phyloP scores from a whole-genome alignment of 2,888 invertebrate species.

The Volucella zonaria region DNA sequence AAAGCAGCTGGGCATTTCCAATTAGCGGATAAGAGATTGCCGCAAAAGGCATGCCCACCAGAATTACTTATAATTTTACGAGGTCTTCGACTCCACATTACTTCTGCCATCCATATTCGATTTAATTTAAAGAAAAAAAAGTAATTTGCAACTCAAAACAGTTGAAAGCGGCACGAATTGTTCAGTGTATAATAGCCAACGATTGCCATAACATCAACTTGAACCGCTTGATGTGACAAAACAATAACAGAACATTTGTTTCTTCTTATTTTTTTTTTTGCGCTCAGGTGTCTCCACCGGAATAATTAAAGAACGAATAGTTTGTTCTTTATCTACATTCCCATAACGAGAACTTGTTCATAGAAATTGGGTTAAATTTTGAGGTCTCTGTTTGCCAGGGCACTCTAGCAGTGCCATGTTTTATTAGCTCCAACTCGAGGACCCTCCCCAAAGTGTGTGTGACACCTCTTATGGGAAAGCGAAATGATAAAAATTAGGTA shows the following conservation, averaged over 20 bases:
- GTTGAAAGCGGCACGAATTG: background rate
- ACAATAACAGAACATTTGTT: conserved; percentile 3
- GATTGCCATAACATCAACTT: conserved; percentile 17
- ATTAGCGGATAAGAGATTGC: too few relatives aligned
- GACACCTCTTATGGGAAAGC: conserved; percentile 29
- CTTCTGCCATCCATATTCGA: background rate
- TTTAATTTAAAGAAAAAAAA: background rate
- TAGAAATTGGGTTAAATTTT: conserved; percentile 30
- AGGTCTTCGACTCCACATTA: too few relatives aligned
- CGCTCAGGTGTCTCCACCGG: conserved; percentile 13
- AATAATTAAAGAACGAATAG: conserved; percentile 23
- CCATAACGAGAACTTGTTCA: conserved; percentile 16
- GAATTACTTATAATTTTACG: too few relatives aligned
- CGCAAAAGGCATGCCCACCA: too few relatives aligned
- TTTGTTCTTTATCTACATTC: conserved; percentile 14
- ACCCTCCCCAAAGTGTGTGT: conserved; percentile 1
- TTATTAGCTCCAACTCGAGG: too few relatives aligned
- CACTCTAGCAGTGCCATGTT: background rate
- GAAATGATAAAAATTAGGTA: conserved; percentile 3
- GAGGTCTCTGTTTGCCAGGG: conserved; percentile 8
- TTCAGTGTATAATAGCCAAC: background rate
- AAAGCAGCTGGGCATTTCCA: too few relatives aligned
- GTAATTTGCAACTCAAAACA: background rate
- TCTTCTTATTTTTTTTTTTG: background rate
- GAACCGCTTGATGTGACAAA: background rate